Evolutionary conservation across 2,113 vertebrate species (phyloP), one percentile per base, ranked within the genome.

Genomic region (Ptychochromis oligacanthus): DNA sequence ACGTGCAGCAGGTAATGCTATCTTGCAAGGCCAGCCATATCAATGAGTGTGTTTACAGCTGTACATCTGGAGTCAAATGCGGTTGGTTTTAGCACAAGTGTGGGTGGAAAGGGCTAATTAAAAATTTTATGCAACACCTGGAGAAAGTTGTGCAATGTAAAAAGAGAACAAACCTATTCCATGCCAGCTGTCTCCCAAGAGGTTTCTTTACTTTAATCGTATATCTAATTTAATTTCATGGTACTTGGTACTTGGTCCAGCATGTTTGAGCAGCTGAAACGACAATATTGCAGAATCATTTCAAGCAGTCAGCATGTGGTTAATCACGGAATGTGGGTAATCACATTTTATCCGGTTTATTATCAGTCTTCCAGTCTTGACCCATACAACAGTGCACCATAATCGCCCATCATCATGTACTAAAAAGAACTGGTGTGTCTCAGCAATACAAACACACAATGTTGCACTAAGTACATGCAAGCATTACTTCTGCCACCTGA

Each of bases 181-280:
- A n/a, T 14, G 10, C 10, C 67, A 72, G 67, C 67, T 54, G 46
- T 54, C 46, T 72, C 67, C 46, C 11, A 72, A 3, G 46, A 54
- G 11, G 14, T 54, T 54, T 20, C 2, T 54, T 34, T 72, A 72
- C 67, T 26, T 14, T 54, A 72, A n/a, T 72, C 0, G 1, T 54
- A 72, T 54, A 34, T 72, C 11, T 72, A 54, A 72, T 72, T 72
- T 7, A 54, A 72, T 52, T 52, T 72, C 67, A 72, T 4, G 11
- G 67, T 34, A 4, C 67, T n/a, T 26, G 4, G 17, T 31, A 72
- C 67, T 54, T 72, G 26, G 26, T 72, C 26, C 65, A 72, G 43
- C 65, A 72, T 52, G 26, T 72, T 72, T 72, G 65, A 72, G 43
- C 43, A 31, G 46, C 67, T 72, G 46, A 72, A 72, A 72, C 4